Conservation (phyloP, 2,113 vertebrate species). For the Eurypyga helias region DNA sequence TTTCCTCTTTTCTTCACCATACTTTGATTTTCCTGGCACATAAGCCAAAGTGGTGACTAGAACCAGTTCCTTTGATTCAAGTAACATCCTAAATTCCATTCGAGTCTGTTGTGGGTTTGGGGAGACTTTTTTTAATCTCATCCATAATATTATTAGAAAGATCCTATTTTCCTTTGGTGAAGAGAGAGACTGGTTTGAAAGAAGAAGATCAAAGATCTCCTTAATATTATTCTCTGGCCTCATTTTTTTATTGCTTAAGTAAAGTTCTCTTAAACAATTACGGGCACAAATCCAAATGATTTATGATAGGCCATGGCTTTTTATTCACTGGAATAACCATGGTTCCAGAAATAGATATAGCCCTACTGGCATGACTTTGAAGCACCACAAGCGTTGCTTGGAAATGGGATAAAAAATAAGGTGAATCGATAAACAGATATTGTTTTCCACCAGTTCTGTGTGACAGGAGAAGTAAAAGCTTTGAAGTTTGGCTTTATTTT, state of each 20-base stretch:
- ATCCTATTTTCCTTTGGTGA: not conserved
- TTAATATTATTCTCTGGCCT: conserved; percentile 25
- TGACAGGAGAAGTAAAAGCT: conserved; percentile 19
- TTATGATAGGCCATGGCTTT: not conserved
- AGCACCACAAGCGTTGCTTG: not conserved
- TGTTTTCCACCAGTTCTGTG: not conserved
- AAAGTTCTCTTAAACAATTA: conserved; percentile 34
- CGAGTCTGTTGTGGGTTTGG: not conserved
- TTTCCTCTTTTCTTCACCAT: not conserved
- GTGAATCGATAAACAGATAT: conserved; percentile 35
- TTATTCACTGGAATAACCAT: not conserved
- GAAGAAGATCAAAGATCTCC: conserved; percentile 43
- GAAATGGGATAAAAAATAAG: conserved; percentile 14
- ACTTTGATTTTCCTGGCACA: not conserved
- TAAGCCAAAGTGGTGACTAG: not conserved
- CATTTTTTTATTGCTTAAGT: conserved; percentile 23
- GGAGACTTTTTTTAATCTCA: not conserved
- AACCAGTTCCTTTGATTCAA: not conserved
- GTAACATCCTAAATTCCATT: not conserved
- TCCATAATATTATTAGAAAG: not conserved
- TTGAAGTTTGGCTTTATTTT: conserved; percentile 35
- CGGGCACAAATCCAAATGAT: conserved; percentile 14
- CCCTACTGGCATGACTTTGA: not conserved
- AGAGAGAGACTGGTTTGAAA: not conserved
- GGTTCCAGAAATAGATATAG: conserved; percentile 43